Conservation (phyloP, 2,888 invertebrate species). For the Caenorhabditis sinica region DNA sequence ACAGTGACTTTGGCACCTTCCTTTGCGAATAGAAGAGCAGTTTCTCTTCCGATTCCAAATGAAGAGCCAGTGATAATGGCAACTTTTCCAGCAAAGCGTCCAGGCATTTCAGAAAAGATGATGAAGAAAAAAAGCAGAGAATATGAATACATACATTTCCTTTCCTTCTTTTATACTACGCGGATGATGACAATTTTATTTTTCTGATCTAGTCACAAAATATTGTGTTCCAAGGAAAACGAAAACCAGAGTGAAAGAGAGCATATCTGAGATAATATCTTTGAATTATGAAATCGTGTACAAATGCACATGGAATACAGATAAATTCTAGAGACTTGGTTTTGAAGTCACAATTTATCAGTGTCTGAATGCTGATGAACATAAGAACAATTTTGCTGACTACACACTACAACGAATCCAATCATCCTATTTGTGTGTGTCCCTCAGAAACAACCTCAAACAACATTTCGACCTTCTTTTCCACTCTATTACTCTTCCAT, state of each 20-base stretch:
- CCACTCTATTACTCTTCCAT: neutral
- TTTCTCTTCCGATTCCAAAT: slow-evolving; percentile 64
- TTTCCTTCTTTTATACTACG: slow-evolving; percentile 4
- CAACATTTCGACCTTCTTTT: neutral
- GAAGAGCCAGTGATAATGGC: slow-evolving; percentile 52
- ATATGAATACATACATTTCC: neutral
- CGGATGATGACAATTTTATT: slow-evolving; percentile 9
- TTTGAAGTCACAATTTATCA: too few relatives aligned
- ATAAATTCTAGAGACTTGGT: too few relatives aligned
- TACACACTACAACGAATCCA: neutral
- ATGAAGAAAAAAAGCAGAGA: neutral
- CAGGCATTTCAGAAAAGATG: slow-evolving; percentile 3
- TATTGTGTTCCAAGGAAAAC: slow-evolving; percentile 8
- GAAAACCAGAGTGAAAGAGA: neutral
- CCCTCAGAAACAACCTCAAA: neutral
- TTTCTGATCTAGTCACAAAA: slow-evolving; percentile 17
- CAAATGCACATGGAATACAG: too few relatives aligned
- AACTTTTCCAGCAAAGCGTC: slow-evolving; percentile 29
- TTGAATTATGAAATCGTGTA: too few relatives aligned
- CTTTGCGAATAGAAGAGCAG: slow-evolving; percentile 57
- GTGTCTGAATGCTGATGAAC: too few relatives aligned
- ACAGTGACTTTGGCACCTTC: slow-evolving; percentile 66
- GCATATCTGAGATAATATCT: too few relatives aligned
- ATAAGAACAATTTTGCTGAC: neutral
- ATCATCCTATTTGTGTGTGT: neutral